phyloP scores from a whole-genome alignment of 2,113 vertebrate genomes.

The Holacanthus passer region DNA sequence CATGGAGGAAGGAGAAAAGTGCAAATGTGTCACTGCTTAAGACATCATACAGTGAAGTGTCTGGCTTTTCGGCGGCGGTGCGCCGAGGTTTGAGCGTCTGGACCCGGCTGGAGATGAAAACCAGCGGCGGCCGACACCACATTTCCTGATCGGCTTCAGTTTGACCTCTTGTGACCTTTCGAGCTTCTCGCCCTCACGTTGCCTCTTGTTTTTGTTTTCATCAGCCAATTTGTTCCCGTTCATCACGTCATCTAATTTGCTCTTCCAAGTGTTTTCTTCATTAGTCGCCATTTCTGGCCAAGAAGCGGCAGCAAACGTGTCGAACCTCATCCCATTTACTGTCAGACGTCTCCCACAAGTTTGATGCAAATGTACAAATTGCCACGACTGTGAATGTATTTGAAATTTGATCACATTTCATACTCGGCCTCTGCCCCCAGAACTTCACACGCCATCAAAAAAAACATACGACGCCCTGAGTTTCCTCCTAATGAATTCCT shows the following conservation, averaged over 20 bases:
- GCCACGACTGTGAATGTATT: slow-evolving; percentile 70
- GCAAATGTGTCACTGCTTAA: slow-evolving; percentile 62
- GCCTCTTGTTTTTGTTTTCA: background rate
- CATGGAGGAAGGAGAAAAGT: slow-evolving; percentile 73
- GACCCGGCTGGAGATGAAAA: background rate
- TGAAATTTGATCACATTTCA: slow-evolving; percentile 81
- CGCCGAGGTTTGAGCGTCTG: slow-evolving; percentile 22
- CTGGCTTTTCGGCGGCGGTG: slow-evolving; percentile 42
- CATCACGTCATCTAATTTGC: slow-evolving; percentile 88
- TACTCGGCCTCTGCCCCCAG: slow-evolving; percentile 58
- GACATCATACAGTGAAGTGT: slow-evolving; percentile 36
- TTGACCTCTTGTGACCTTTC: slow-evolving; percentile 76
- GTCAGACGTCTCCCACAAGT: slow-evolving; percentile 53
- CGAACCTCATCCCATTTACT: slow-evolving; percentile 79
- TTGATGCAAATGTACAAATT: slow-evolving; percentile 73
- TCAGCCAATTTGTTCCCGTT: slow-evolving; percentile 79
- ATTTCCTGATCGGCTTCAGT: background rate
- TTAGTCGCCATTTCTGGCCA: slow-evolving; percentile 85
- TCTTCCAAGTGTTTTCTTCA: slow-evolving; percentile 88
- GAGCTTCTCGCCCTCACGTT: background rate
- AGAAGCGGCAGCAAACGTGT: slow-evolving; percentile 82
- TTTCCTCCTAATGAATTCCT: slow-evolving; percentile 76
- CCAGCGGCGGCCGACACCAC: background rate
- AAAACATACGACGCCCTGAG: slow-evolving; percentile 23
- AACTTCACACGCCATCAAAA: slow-evolving; percentile 50